phyloP scores from a whole-genome alignment of 1,140 invertebrate genomes.

The Saccostrea cuccullata region DNA sequence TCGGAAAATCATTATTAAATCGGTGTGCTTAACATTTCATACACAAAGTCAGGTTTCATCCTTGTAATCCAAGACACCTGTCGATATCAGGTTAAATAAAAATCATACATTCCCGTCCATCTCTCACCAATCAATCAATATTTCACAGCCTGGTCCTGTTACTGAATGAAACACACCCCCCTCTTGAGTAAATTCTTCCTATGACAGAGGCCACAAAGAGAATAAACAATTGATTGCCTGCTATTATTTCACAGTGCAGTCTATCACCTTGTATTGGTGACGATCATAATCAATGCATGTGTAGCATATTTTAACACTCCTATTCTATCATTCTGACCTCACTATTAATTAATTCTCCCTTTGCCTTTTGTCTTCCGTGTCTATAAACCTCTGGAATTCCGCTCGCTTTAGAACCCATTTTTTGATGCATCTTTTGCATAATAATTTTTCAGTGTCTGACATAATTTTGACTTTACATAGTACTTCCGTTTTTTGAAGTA shows the following conservation, averaged over 20 bases:
- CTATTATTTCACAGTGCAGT: neutral
- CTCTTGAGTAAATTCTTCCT: neutral
- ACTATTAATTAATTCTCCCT: neutral
- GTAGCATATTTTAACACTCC: slow-evolving; percentile 23
- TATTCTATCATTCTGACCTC: slow-evolving; percentile 11
- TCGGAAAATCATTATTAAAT: slow-evolving; percentile 38
- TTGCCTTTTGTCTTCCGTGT: neutral
- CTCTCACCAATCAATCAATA: neutral
- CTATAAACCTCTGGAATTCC: neutral
- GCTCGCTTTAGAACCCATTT: neutral
- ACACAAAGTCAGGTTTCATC: slow-evolving; percentile 23
- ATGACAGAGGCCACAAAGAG: neutral
- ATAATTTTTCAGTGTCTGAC: neutral
- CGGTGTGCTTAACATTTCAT: slow-evolving; percentile 20
- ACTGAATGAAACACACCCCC: slow-evolving; percentile 14
- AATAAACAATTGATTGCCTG: neutral
- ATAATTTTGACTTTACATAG: neutral
- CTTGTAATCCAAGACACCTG: slow-evolving; percentile 35
- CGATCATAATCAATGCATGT: slow-evolving; percentile 24
- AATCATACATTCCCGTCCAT: slow-evolving; percentile 10
- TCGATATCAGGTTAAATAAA: slow-evolving; percentile 20
- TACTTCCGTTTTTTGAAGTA: neutral
- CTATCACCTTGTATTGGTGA: neutral
- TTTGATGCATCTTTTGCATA: too few species aligned
- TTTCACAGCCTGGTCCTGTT: slow-evolving; percentile 10